These are phyloP conservation scores for Sebastes reedi DNA, from an alignment of 2,797 vertebrate genomes.

Conservation along the genomic window DNA sequence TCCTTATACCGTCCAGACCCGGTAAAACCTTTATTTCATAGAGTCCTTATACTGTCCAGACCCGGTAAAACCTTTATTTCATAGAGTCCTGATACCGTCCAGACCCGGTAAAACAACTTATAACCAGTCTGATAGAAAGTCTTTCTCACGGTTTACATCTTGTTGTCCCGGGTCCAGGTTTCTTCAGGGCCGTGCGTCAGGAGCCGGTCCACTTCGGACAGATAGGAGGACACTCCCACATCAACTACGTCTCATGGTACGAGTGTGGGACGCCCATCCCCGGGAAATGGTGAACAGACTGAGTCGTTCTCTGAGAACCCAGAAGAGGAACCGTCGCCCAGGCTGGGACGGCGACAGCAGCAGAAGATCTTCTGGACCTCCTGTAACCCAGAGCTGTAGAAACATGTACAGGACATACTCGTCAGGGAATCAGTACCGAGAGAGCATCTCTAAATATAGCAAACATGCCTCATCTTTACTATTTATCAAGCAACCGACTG, in stretches of 20 bases:
- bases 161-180: conserved; percentile 80
- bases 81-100: too few relatives aligned
- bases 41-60: background rate
- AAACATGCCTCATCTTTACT: conserved; percentile 73
- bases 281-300: conserved; percentile 89
- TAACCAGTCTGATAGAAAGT: background rate
- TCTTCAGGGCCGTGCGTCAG: conserved; percentile 92
- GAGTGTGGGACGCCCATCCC: conserved; percentile 96
- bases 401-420: conserved; percentile 72
- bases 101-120: too few relatives aligned
- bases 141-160: background rate
- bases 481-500: conserved; percentile 84
- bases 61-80: background rate
- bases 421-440: conserved; percentile 58
- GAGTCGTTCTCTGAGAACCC: background rate
- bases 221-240: conserved; percentile 91
- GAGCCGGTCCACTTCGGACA: conserved; percentile 93
- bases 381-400: conserved; percentile 72
- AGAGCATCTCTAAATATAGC: background rate
- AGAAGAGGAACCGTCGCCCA: background rate
- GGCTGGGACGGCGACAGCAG: background rate
- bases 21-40: background rate
- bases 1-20: background rate
- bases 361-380: conserved; percentile 2
- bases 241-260: conserved; percentile 95